A percentile compares a stretch with the other conserved stretches of the same genome.
Conservation (phyloP, 23 tunicate species). For the Styela clava region DNA sequence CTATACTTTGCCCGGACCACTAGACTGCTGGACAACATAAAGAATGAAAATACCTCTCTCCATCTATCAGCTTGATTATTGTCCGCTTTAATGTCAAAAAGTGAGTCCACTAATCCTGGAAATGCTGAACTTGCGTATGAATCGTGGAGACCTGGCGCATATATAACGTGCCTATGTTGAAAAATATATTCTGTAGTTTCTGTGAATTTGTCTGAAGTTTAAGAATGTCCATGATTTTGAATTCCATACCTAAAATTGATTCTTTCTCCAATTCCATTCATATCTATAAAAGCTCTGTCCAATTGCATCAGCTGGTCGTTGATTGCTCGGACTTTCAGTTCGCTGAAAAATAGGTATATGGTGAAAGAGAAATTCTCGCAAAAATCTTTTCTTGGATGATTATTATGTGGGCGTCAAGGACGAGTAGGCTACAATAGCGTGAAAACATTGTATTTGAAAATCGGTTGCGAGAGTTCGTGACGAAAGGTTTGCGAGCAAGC, state of each 20-base stretch:
- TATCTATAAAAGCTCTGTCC: constrained; percentile 72
- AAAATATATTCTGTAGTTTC: not conserved
- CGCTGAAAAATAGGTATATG: constrained; percentile 26
- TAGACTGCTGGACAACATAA: too few species aligned
- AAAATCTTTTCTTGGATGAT: too few species aligned
- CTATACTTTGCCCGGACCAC: too few species aligned
- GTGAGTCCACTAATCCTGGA: constrained; percentile 44
- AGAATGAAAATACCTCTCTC: constrained; percentile 65
- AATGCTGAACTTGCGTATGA: constrained; percentile 53
- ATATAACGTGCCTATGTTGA: constrained; percentile 30
- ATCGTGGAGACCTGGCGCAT: constrained; percentile 49
- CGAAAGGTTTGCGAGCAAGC: too few species aligned
- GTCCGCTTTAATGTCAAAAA: constrained; percentile 45
- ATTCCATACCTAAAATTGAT: constrained; percentile 46
- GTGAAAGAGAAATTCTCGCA: not conserved
- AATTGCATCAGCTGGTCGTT: constrained; percentile 83
- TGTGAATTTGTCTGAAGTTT: too few species aligned
- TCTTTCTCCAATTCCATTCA: constrained; percentile 51
- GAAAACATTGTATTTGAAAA: too few species aligned
- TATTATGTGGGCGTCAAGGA: too few species aligned
- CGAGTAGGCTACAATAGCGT: too few species aligned
- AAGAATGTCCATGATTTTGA: too few species aligned
- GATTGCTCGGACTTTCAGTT: constrained; percentile 25
- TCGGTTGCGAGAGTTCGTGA: too few species aligned
- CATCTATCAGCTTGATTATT: constrained; percentile 37